These are phyloP conservation scores for Enteromius treurensis DNA, from an alignment of 2,797 vertebrate genomes.

Conservation along the genomic window DNA sequence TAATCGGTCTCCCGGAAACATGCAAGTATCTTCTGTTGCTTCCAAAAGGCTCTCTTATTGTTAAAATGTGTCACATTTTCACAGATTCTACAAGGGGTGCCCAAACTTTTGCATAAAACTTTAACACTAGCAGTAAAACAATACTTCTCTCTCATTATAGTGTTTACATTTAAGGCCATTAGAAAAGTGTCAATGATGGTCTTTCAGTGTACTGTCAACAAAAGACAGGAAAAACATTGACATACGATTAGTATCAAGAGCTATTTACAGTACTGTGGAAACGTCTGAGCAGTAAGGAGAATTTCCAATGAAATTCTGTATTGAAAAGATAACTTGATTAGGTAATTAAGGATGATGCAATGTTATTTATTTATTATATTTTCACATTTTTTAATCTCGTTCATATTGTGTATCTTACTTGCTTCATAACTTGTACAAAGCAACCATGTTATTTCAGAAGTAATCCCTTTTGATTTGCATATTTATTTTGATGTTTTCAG, in stretches of 20 bases:
- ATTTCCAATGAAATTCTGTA: neutral
- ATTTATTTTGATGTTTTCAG: neutral
- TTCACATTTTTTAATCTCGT: neutral
- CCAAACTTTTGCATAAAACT: neutral
- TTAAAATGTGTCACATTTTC: too few species aligned
- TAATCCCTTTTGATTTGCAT: neutral
- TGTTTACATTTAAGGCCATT: conserved; percentile 28
- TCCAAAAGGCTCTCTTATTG: too few species aligned
- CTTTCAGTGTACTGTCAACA: neutral
- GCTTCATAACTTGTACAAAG: neutral
- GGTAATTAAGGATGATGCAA: neutral
- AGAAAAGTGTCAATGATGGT: conserved; percentile 59
- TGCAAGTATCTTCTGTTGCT: too few species aligned
- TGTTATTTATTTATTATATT: neutral
- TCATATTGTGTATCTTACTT: neutral
- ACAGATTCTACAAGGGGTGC: too few species aligned
- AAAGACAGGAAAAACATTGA: conserved; percentile 19
- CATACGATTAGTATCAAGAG: neutral
- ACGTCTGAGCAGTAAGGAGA: neutral
- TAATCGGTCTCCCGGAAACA: too few species aligned
- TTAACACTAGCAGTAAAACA: neutral
- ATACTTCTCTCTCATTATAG: neutral
- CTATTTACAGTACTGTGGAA: neutral
- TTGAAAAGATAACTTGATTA: neutral
- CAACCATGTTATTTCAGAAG: neutral